Conservation (phyloP, 2,888 invertebrate species). For the Lutraria lutraria region DNA sequence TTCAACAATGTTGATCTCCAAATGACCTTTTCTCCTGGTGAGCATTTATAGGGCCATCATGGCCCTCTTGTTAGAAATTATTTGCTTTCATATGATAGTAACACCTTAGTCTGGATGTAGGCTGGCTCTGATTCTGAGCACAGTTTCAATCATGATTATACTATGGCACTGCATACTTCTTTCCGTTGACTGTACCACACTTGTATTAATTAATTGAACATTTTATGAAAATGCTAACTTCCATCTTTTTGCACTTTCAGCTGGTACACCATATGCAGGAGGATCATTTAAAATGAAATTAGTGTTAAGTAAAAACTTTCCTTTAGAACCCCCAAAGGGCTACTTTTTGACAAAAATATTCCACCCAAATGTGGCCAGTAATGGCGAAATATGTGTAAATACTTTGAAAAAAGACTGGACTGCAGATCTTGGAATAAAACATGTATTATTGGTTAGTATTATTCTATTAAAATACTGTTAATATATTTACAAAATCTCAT, state of each 20-base stretch:
- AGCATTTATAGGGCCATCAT: too few relatives aligned
- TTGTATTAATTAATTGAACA: too few relatives aligned
- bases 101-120: too few relatives aligned
- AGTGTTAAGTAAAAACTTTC: conserved; percentile 96
- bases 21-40: too few relatives aligned
- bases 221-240: neutral
- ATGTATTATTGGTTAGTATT: conserved; percentile 93
- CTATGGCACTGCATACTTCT: too few relatives aligned
- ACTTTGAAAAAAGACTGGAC: conserved; percentile 99
- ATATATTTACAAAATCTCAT: neutral
- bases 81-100: too few relatives aligned
- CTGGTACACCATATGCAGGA: conserved; percentile 96
- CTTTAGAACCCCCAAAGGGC: conserved; percentile 96
- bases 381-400: conserved; percentile 98
- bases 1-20: too few relatives aligned
- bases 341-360: conserved; percentile 97
- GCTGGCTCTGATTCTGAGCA: too few relatives aligned
- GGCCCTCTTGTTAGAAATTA: too few relatives aligned
- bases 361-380: conserved; percentile 96
- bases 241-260: conserved; percentile 86
- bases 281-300: conserved; percentile 96
- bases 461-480: neutral
- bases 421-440: conserved; percentile 97
- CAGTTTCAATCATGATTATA: too few relatives aligned
- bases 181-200: too few relatives aligned